Conservation (phyloP, 2,797 vertebrate species). For the Gymnothorax javanicus region DNA sequence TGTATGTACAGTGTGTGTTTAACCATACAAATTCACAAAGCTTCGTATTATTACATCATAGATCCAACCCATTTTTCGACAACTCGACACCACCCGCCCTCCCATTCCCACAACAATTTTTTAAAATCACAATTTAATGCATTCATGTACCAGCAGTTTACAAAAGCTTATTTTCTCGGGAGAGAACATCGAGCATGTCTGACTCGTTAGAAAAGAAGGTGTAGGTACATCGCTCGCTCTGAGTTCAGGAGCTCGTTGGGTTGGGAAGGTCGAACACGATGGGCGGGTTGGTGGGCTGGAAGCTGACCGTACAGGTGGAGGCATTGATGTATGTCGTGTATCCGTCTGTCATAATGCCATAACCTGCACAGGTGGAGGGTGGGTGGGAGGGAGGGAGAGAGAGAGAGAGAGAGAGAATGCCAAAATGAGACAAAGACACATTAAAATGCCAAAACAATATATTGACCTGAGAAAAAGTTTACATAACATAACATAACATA, state of each 20-base stretch:
- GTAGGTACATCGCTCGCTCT: slow-evolving; percentile 56
- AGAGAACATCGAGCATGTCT: slow-evolving; percentile 75
- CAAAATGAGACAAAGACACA: slow-evolving; percentile 5
- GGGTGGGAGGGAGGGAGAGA: neutral
- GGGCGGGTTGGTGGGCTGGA: slow-evolving; percentile 96
- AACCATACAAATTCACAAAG: slow-evolving; percentile 93
- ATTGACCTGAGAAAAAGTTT: neutral
- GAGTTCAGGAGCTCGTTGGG: slow-evolving; percentile 89
- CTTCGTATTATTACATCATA: slow-evolving; percentile 75
- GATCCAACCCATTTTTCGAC: slow-evolving; percentile 81
- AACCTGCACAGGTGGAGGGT: slow-evolving; percentile 75
- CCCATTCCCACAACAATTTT: slow-evolving; percentile 63
- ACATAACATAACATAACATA: neutral
- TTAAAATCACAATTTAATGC: slow-evolving; percentile 46
- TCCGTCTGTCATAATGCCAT: slow-evolving; percentile 96
- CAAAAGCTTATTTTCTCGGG: slow-evolving; percentile 73
- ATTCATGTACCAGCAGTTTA: slow-evolving; percentile 75
- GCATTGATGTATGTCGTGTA: slow-evolving; percentile 96
- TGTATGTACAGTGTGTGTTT: slow-evolving; percentile 49
- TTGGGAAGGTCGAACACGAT: slow-evolving; percentile 98
- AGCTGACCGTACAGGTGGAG: slow-evolving; percentile 96
- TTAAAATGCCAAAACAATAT: neutral
- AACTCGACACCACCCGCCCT: slow-evolving; percentile 67
- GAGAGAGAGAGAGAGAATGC: slow-evolving; percentile 35
- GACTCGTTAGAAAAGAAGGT: slow-evolving; percentile 77